These are phyloP conservation scores for Saccostrea glomerata DNA, from an alignment of 1,140 invertebrate genomes.

Conservation along the genomic window DNA sequence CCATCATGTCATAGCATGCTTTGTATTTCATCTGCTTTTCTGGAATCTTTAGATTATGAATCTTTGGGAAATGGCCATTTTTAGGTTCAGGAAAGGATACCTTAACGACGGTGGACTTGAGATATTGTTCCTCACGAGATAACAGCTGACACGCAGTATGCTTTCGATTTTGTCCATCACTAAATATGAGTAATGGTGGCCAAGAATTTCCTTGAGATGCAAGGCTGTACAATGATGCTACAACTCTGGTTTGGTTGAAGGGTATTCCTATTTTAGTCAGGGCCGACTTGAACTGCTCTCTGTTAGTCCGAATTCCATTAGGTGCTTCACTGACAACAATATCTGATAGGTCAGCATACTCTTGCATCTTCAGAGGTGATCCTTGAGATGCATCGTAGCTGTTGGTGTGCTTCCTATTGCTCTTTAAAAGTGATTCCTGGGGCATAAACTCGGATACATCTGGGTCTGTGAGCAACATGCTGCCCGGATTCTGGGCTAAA, in stretches of 20 bases:
- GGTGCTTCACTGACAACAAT: conserved; percentile 7
- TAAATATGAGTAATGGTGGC: conserved; percentile 39
- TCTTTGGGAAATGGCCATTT: conserved; percentile 48
- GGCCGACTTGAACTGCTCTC: not conserved
- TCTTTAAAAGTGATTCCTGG: not conserved
- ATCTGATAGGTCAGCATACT: conserved; percentile 53
- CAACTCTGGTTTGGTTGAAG: conserved; percentile 32
- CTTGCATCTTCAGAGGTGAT: conserved; percentile 56
- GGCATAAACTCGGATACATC: not conserved
- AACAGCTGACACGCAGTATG: conserved; percentile 35
- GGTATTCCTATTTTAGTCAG: conserved; percentile 40
- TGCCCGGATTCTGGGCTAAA: conserved; percentile 38
- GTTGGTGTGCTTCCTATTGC: conserved; percentile 21
- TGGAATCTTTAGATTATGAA: conserved; percentile 35
- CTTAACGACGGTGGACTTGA: conserved; percentile 27
- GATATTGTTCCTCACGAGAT: not conserved
- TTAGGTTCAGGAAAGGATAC: conserved; percentile 41
- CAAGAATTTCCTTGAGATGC: not conserved
- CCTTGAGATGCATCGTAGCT: conserved; percentile 42
- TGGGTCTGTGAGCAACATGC: conserved; percentile 19
- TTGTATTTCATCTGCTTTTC: conserved; percentile 46
- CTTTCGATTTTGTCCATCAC: conserved; percentile 51
- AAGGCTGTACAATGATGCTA: conserved; percentile 23
- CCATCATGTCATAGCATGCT: conserved; percentile 50
- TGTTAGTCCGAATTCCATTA: not conserved